Evolutionary conservation across 2,797 vertebrate genomes (phyloP), one percentile per base, ranked within the genome.

Genomic region (Cynopterus sphinx): DNA sequence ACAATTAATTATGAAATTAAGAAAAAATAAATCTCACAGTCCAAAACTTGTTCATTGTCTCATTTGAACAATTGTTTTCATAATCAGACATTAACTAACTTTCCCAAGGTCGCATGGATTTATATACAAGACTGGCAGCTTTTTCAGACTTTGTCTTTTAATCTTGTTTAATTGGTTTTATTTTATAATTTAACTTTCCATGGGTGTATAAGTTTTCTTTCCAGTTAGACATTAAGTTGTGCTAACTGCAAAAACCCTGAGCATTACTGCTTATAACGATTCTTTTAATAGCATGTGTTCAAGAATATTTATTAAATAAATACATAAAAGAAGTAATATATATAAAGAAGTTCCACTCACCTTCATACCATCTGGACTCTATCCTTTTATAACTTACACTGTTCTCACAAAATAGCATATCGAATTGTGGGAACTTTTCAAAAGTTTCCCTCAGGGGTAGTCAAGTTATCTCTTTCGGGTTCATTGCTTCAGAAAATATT

Each of bases 401-500:
- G 13, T 83, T 73, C 33, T 91, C 87, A 71, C 5, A 71, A 26
- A 96, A 51, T 46, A 36, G 16, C 41, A 81, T 68, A 93, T 92
- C 33, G 2, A 77, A 87, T 91, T 71, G 79, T 94, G 90, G 91
- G 59, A 95, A 95, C 31, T 87, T 87, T 43, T 49, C 74, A 84
- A 57, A 70, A 77, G 7, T 92, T 97, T 91, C 90, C 84, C 86
- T 28, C 22, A 82, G 82, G 71, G 39, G 36, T 94, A 81, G 87
- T 97, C 79, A 94, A 36, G 81, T 96, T 94, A 63, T 96, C 57
- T 93, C 71, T 81, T 77, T 92, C 22, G 61, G 67, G 81, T 90
- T 96, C 94, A 81, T 31, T 84, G 91, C 71, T 93, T 86, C n/a
- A 82, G 89, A 31, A 93, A 97, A 95, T 91, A 96, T 91, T 97